Conservation (phyloP, 2,113 vertebrate species). For the Illadopsis cleaveri region DNA sequence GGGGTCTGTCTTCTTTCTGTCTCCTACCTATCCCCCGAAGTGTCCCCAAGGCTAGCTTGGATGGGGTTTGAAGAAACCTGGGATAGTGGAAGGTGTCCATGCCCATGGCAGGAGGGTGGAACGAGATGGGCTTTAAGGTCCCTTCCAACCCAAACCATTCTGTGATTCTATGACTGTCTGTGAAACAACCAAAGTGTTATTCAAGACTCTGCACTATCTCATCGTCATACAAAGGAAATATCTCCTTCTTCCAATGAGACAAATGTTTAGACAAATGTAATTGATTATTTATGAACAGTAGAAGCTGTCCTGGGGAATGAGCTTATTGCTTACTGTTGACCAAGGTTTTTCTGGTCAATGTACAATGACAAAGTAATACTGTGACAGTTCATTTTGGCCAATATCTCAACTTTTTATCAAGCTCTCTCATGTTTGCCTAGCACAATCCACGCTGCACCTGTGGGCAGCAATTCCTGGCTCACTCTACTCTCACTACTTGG, state of each 20-base stretch:
- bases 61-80: not conserved
- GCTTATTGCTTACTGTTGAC: not conserved
- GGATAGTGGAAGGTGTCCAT: not conserved
- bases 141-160: not conserved
- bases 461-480: not conserved
- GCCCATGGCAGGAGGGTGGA: not conserved
- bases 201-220: not conserved
- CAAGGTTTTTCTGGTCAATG: not conserved
- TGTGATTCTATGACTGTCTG: not conserved
- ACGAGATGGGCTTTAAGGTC: not conserved
- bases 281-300: not conserved
- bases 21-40: not conserved
- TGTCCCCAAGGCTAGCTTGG: not conserved
- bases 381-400: not conserved
- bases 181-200: not conserved
- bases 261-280: not conserved
- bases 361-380: not conserved
- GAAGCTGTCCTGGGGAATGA: not conserved
- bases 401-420: fast-evolving
- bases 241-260: not conserved
- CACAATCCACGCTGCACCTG: not conserved
- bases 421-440: not conserved
- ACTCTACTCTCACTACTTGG: not conserved
- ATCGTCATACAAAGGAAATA: not conserved
- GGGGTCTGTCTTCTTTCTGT: not conserved